These are phyloP conservation scores for Sinocyclocheilus maitianheensis DNA, from an alignment of 2,113 vertebrate species.

Conservation along the genomic window DNA sequence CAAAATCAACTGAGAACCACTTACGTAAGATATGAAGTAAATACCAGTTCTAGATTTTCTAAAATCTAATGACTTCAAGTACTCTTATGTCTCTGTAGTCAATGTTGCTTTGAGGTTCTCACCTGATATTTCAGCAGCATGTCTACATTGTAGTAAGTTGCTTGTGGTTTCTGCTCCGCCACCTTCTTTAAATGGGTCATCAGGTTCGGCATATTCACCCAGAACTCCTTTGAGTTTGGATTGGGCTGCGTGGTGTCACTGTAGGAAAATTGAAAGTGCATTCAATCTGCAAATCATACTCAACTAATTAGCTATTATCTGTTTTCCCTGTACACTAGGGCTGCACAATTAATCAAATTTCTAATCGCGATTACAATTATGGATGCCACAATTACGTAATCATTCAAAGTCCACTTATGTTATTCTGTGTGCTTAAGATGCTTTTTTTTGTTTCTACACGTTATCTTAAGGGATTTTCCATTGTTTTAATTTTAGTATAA, in stretches of 20 bases:
- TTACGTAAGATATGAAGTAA: not conserved
- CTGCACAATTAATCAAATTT: no score
- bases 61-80: not conserved
- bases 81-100: not conserved
- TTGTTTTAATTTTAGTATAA: no score
- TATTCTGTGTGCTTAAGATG: no score
- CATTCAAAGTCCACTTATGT: no score
- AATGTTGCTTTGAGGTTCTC: conserved; percentile 43
- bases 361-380: no score
- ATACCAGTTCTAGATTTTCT: not conserved
- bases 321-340: not conserved
- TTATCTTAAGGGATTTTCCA: no score
- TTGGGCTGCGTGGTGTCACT: conserved; percentile 88
- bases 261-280: conserved; percentile 29
- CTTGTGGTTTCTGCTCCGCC: conserved; percentile 96
- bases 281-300: not conserved
- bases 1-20: not conserved
- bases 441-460: no score
- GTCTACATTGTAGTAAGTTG: conserved; percentile 99
- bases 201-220: conserved; percentile 99
- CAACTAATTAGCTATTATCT: not conserved
- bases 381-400: no score
- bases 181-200: conserved; percentile 97
- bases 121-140: conserved; percentile 99
- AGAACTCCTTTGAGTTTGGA: conserved; percentile 89